Percentiles rank a stretch among this genome's conserved stretches.
phyloP scores from a whole-genome alignment of 1,140 invertebrate genomes.

The Bilobella aurantiaca region DNA sequence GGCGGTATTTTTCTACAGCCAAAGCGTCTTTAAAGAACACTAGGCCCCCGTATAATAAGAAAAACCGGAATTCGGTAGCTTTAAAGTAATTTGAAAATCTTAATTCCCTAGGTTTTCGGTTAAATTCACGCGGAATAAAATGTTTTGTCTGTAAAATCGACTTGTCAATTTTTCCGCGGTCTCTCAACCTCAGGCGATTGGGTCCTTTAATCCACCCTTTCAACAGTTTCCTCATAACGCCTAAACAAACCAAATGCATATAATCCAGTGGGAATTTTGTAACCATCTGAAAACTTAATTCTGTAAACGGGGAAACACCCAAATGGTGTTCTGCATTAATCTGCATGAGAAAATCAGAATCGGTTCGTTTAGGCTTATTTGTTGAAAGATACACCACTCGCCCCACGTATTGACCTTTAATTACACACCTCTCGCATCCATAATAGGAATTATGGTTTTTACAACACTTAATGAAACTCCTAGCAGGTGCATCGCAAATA shows the following conservation, averaged over 20 bases:
- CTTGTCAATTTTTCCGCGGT: too few species aligned
- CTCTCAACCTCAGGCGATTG: too few species aligned
- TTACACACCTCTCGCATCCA: slow-evolving; percentile 1
- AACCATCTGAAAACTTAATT: neutral
- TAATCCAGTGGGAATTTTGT: neutral
- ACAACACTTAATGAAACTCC: slow-evolving; percentile 1
- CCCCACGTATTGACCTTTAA: neutral
- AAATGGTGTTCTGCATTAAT: neutral
- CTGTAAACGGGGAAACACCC: neutral
- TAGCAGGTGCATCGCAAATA: slow-evolving; percentile 10
- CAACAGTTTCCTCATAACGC: too few species aligned
- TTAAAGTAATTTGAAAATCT: too few species aligned
- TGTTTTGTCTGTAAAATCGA: too few species aligned
- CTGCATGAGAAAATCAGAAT: neutral
- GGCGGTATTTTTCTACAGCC: too few species aligned
- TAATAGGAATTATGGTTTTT: slow-evolving; percentile 5
- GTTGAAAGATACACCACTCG: neutral
- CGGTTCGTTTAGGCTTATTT: neutral
- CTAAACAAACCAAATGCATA: neutral
- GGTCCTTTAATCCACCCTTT: too few species aligned
- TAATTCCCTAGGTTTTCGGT: too few species aligned
- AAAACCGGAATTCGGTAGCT: too few species aligned
- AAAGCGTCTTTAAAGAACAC: too few species aligned
- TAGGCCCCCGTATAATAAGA: too few species aligned
- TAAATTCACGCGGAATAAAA: too few species aligned